phyloP scores from a whole-genome alignment of 2,888 invertebrate genomes.

The Cephonodes hylas region DNA sequence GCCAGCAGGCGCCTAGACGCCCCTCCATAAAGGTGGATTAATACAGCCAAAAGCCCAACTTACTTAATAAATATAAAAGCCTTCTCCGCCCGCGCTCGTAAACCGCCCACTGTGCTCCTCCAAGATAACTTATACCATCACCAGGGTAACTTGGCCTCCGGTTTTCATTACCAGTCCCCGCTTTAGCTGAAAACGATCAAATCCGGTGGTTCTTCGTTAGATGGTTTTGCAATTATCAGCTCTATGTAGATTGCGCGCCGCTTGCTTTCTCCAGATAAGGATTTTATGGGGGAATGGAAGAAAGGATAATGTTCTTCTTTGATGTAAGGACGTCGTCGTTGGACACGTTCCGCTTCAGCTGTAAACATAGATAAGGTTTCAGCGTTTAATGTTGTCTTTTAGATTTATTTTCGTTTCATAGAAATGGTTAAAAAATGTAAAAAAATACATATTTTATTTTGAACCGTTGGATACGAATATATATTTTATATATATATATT shows the following conservation, averaged over 20 bases:
- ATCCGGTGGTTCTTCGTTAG: conserved; percentile 42
- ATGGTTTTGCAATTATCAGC: conserved; percentile 74
- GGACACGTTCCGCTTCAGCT: conserved; percentile 51
- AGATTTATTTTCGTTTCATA: conserved; percentile 17
- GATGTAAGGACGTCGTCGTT: conserved; percentile 67
- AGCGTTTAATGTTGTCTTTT: conserved; percentile 37
- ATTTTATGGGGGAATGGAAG: conserved; percentile 69
- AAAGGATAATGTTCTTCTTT: conserved; percentile 78
- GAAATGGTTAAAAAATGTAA: background rate
- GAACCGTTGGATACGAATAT: no score
- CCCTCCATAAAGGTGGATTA: conserved; percentile 80
- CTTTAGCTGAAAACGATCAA: conserved; percentile 31
- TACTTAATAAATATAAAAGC: conserved; percentile 83
- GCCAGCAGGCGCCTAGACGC: conserved; percentile 61
- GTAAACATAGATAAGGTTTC: conserved; percentile 63
- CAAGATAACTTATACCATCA: conserved; percentile 75
- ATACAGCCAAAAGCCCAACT: conserved; percentile 80
- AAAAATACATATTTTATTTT: no score
- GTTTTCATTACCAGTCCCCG: conserved; percentile 60
- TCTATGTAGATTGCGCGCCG: conserved; percentile 78
- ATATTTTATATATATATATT: no score
- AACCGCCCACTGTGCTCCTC: conserved; percentile 75
- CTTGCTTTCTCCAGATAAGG: conserved; percentile 77
- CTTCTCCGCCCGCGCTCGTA: conserved; percentile 75
- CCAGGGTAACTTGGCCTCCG: conserved; percentile 54